A percentile compares a stretch with the other conserved stretches of the same genome.
Evolutionary conservation across 2,113 vertebrate genomes (phyloP).

Genomic region (Dicentrarchus labrax): DNA sequence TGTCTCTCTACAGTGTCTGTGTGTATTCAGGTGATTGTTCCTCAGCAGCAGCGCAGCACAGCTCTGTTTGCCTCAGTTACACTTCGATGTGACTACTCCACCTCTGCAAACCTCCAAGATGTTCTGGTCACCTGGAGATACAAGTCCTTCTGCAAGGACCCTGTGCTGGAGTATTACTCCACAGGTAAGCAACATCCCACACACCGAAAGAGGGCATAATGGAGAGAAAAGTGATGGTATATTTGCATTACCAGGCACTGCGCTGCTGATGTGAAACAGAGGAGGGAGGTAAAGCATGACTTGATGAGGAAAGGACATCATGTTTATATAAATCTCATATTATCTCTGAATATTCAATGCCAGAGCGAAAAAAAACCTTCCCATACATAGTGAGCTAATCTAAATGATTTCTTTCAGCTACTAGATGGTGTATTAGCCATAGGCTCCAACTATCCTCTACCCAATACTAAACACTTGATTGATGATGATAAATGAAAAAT

Average conservation of each 20-base stretch:
- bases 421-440: background rate
- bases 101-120: slow-evolving; percentile 89
- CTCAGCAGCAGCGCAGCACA: slow-evolving; percentile 85
- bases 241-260: background rate
- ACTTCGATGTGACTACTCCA: slow-evolving; percentile 94
- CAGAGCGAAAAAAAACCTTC: background rate
- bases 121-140: slow-evolving; percentile 93
- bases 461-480: background rate
- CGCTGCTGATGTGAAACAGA: background rate
- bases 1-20: slow-evolving; percentile 80
- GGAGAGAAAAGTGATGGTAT: background rate
- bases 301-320: too few relatives aligned
- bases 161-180: slow-evolving; percentile 94
- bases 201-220: background rate
- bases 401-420: background rate
- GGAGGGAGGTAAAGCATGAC: too few relatives aligned
- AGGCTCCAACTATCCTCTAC: background rate
- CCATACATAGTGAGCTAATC: background rate
- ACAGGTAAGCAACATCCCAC: slow-evolving; percentile 76
- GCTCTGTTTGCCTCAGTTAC: slow-evolving; percentile 88
- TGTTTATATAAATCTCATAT: background rate
- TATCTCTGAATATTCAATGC: background rate
- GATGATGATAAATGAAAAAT: background rate
- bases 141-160: slow-evolving; percentile 98
- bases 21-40: slow-evolving; percentile 88